A percentile compares a stretch with the other conserved stretches of the same genome.
These are phyloP conservation scores for Philotrypesis tridentata DNA, from an alignment of 1,140 invertebrate genomes.

Conservation along the genomic window DNA sequence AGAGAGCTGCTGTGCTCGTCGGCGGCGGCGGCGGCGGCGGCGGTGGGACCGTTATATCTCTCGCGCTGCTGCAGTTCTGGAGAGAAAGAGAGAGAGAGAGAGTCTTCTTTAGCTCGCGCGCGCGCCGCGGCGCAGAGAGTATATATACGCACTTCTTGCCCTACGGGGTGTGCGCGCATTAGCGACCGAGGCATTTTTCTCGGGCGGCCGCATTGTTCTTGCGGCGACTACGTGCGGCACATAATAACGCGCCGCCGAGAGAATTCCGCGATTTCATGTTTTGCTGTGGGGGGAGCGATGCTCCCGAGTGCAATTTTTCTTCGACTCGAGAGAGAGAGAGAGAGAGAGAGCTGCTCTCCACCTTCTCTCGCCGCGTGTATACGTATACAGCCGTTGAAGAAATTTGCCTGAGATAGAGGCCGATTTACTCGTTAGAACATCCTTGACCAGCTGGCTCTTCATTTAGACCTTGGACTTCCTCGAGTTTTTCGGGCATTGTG, in stretches of 20 bases:
- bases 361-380: no score
- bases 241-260: slow-evolving; percentile 26
- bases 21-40: no score
- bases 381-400: background rate
- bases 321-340: background rate
- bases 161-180: slow-evolving; percentile 36
- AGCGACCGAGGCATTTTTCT: slow-evolving; percentile 25
- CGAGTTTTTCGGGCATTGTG: no score
- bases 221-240: slow-evolving; percentile 17
- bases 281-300: slow-evolving; percentile 1
- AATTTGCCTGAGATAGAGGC: background rate
- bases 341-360: background rate
- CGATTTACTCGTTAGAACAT: no score
- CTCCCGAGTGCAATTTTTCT: background rate
- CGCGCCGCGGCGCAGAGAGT: background rate
- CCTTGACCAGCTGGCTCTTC: no score
- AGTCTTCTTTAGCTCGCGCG: background rate
- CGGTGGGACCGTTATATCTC: no score
- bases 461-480: no score
- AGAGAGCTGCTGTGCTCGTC: no score
- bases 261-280: slow-evolving; percentile 42
- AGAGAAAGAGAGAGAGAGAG: no score
- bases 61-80: no score
- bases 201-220: slow-evolving; percentile 37
- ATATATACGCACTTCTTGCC: slow-evolving; percentile 40